Base-by-base conservation (phyloP, 2,113 vertebrate species). In the Chamaetylas fuelleborni region DNA sequence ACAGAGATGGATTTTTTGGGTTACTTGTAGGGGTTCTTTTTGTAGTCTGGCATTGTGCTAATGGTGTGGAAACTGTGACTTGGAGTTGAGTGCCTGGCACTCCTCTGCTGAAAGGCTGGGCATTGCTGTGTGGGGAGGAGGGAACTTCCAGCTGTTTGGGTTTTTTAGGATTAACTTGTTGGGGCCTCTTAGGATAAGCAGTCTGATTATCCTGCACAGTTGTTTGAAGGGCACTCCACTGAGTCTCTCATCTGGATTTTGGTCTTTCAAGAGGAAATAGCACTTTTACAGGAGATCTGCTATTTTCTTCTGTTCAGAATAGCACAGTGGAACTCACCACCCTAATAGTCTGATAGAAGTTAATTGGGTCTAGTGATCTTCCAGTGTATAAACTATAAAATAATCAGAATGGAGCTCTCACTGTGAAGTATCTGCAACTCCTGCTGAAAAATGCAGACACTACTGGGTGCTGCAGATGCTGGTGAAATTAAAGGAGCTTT, bases 391-490 rank as follows among this genome's bases (percentile, higher is more conserved):
- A 74, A 57, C 26, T 69, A 14, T 69, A 12, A 91, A 94, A 60
- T 48, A 91, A 61, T 53, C 70, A 77, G 48, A 88, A 38, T 24
- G 61, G n/a, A 72, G 29, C 40, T 82, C 48, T 78, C 45, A 15
- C 71, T 88, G 5, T 56, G 57, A 71, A 79, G 40, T 81, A 40
- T 93, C 71, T 90, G 51, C 72, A 51, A 8, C 24, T 88, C 56
- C 62, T 69, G 14, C 80, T 84, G 61, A 67, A 81, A 22, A 47
- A 25, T 47, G 71, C 60, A 71, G 48, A 31, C 20, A 24, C 56
- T 88, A 22, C 56, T 58, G 64, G 50, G 25, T 83, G 65, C 67
- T 88, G 83, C 67, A 92, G 72, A 19, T 86, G 67, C 56, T 82
- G 38, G 14, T 79, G 70, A 82, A 74, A 58, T 38, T n/a, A 42